Evolutionary conservation across 2,888 invertebrate genomes (phyloP).

Genomic region (Cheiracanthium punctorium): DNA sequence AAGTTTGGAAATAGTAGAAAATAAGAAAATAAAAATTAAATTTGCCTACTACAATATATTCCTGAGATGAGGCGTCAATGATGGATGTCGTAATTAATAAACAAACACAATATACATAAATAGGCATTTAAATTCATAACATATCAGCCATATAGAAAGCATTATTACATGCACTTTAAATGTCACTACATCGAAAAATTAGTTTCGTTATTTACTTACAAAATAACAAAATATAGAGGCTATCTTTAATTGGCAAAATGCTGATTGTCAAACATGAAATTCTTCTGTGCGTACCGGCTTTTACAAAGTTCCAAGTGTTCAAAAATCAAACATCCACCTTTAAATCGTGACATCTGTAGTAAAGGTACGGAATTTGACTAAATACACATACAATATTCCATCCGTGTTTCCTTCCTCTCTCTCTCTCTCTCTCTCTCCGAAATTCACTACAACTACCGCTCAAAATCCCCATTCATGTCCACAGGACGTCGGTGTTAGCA

Average conservation of each 20-base stretch:
- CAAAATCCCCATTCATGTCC: conserved; percentile 15
- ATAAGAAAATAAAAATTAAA: too few relatives aligned
- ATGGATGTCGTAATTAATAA: too few relatives aligned
- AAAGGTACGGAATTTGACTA: conserved; percentile 49
- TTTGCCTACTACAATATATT: too few relatives aligned
- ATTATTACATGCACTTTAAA: too few relatives aligned
- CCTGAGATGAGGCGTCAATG: too few relatives aligned
- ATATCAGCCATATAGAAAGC: too few relatives aligned
- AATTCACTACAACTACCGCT: conserved; percentile 42
- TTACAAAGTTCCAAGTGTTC: neutral
- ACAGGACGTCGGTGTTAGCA: neutral
- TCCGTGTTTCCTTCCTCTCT: conserved; percentile 48
- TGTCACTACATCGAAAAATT: too few relatives aligned
- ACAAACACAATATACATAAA: too few relatives aligned
- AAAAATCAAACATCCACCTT: conserved; percentile 33
- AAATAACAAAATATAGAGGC: neutral
- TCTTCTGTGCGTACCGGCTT: neutral
- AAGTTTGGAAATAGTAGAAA: too few relatives aligned
- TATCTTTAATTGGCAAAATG: neutral
- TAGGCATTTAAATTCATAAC: too few relatives aligned
- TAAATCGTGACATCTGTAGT: conserved; percentile 59
- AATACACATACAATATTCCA: conserved; percentile 51
- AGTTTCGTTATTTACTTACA: neutral
- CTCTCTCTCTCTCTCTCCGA: too few relatives aligned
- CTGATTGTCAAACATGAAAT: neutral